Conservation (phyloP, 2,797 vertebrate species). For the Argentina silus region DNA sequence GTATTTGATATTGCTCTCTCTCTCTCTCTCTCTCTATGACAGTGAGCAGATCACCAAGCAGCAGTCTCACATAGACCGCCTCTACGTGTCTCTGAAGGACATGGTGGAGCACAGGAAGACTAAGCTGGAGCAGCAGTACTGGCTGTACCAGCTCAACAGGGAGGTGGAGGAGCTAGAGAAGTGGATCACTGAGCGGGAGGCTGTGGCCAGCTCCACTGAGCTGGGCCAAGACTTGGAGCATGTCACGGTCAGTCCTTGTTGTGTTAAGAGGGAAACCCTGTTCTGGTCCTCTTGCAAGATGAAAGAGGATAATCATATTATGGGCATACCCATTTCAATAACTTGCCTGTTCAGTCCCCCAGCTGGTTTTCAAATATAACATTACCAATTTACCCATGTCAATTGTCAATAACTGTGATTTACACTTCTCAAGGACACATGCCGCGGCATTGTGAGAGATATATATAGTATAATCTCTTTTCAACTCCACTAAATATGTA, state of each 20-base stretch:
- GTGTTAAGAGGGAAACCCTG: no score
- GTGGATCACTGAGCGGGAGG: conserved; percentile 92
- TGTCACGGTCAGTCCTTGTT: conserved; percentile 83
- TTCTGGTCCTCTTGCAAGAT: background rate
- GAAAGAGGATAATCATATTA: no score
- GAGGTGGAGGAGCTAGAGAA: conserved; percentile 94
- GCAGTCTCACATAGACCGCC: conserved; percentile 92
- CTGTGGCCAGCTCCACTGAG: conserved; percentile 92
- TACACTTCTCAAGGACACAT: no score
- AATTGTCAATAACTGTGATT: no score
- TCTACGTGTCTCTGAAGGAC: conserved; percentile 91
- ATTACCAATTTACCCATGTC: no score
- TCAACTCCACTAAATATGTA: background rate
- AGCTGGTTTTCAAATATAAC: no score
- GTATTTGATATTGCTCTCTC: background rate
- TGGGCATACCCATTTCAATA: background rate
- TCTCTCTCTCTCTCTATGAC: conserved; percentile 12
- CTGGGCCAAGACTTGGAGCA: conserved; percentile 94
- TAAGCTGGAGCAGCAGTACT: conserved; percentile 90
- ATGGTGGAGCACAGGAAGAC: conserved; percentile 90
- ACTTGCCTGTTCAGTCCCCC: background rate
- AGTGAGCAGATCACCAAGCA: conserved; percentile 90
- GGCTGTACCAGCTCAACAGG: conserved; percentile 91
- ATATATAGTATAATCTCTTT: background rate
- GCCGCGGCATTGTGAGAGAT: no score